Evolutionary conservation across 2,113 vertebrate genomes (phyloP), one percentile per base, ranked within the genome.

Genomic region (Tragulus kanchil): DNA sequence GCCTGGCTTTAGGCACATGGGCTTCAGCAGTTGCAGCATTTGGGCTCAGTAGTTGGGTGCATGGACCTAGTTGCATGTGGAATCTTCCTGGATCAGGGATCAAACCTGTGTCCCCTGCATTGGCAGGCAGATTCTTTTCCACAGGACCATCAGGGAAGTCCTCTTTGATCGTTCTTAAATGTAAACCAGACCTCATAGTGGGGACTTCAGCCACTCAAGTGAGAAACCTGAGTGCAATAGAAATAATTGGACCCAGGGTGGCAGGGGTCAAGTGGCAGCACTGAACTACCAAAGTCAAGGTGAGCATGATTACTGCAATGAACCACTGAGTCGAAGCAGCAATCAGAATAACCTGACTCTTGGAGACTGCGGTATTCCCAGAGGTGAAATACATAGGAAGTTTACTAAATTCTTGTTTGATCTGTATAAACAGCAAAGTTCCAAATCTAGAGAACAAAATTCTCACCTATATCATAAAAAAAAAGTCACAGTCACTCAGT

Each of bases 21-120:
- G 36, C 36, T 45, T 10, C 36, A 1, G 19, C 0, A 13, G 10
- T 3, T 6, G 36, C 21, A 6, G 36, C 36, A 1, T 6, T 19
- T 21, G 13, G 19, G 45, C 11, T 13, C 69, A 13, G 69, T 11
- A 71, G 36, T 13, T 13, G 36, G 36, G 69, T 0, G 0, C 21
- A 13, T 3, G 19, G 69, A 42, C 62, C 23, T 0, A 6, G 10
- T 23, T 42, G 19, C 19, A 1, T 21, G 69, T 6, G 69, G 21
- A 69, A 23, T 13, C 69, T 23, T 73, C 19, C 36, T 11, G 2
- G 19, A 6, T 11, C 69, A 1, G 11, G 69, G 36, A 5, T 45
- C 69, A 3, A 7, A 14, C 42, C 21, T 73, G 21, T 25, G 69
- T 73, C 21, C 42, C 6, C 11, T 14, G 21, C 69, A 13, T 13